These are phyloP conservation scores for Drosophila pectinifera DNA, from an alignment of 1,140 invertebrate genomes.

Conservation along the genomic window DNA sequence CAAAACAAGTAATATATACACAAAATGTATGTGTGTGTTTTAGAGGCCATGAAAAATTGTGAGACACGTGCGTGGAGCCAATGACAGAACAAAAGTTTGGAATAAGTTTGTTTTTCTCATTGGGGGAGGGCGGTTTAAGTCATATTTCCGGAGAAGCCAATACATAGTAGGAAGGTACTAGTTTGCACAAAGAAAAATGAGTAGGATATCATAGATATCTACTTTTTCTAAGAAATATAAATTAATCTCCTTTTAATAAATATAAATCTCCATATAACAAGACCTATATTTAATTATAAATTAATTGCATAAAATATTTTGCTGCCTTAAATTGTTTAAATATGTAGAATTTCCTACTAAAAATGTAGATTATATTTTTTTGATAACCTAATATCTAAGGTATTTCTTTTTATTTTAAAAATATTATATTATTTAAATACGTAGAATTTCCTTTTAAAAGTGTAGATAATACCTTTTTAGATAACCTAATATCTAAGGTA, in stretches of 20 bases:
- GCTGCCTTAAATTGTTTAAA: no score
- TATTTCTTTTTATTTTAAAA: no score
- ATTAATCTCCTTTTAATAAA: neutral
- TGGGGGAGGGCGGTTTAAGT: conserved; percentile 1
- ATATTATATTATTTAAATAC: no score
- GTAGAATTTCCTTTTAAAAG: no score
- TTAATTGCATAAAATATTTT: no score
- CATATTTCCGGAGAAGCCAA: conserved; percentile 1
- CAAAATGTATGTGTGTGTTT: conserved; percentile 19
- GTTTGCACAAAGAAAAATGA: neutral
- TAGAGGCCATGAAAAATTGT: conserved; percentile 69
- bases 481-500: no score
- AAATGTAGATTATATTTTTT: no score
- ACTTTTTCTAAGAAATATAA: no score
- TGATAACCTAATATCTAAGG: no score
- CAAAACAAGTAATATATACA: conserved; percentile 52
- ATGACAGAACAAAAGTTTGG: conserved; percentile 46
- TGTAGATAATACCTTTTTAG: no score
- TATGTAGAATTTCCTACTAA: no score
- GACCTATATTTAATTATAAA: no score
- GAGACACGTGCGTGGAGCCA: conserved; percentile 70
- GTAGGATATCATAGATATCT: neutral
- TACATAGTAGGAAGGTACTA: neutral
- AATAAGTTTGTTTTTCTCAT: conserved; percentile 12
- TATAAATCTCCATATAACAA: neutral